These are phyloP conservation scores for Apistogramma diplotaenia DNA, from an alignment of 2,113 vertebrate species.

Conservation along the genomic window DNA sequence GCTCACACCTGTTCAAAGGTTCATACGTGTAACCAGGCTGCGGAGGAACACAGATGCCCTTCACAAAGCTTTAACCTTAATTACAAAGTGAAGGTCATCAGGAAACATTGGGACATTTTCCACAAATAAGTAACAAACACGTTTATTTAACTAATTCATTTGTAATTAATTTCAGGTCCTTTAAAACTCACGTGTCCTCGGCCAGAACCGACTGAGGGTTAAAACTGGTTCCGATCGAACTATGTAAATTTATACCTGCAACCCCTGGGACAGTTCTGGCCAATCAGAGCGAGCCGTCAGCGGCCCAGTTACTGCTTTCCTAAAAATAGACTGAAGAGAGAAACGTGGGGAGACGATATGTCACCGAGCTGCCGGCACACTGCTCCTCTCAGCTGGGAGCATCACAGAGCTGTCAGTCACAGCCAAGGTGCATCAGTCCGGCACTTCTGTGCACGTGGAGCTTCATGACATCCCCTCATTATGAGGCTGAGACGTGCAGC, in stretches of 20 bases:
- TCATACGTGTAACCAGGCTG: too few species aligned
- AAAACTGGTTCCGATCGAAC: background rate
- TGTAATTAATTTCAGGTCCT: too few species aligned
- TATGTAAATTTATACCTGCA: conserved; percentile 27
- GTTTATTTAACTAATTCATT: background rate
- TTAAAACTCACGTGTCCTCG: too few species aligned
- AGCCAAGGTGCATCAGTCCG: background rate
- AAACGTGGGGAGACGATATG: background rate
- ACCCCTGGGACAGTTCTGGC: background rate
- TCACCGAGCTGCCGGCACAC: background rate
- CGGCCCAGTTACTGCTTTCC: conserved; percentile 42
- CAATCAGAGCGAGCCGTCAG: conserved; percentile 32
- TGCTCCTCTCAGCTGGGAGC: background rate
- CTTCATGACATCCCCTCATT: background rate
- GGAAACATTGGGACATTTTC: background rate
- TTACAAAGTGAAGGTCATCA: background rate
- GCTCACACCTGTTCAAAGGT: too few species aligned
- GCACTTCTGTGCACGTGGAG: background rate
- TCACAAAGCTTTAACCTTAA: too few species aligned
- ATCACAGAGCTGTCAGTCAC: background rate
- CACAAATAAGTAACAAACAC: background rate
- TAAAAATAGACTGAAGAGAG: conserved; percentile 36
- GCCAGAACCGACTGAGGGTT: background rate
- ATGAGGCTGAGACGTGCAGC: background rate
- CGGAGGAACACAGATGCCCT: too few species aligned